Evolutionary conservation across 2,113 vertebrate species (phyloP).

Genomic region (Anseranas semipalmata): DNA sequence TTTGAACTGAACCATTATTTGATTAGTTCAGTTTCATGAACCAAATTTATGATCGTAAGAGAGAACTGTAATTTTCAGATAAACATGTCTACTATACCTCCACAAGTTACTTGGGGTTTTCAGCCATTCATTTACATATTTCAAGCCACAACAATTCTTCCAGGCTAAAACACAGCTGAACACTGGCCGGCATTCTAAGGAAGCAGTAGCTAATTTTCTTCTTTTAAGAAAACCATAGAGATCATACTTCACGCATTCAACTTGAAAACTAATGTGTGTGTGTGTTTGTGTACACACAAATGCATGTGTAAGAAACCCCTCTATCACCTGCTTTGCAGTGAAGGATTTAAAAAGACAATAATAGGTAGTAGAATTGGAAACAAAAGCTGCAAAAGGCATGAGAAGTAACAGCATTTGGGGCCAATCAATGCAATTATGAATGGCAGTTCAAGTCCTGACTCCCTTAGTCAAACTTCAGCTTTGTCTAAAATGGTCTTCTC

Average conservation of each 20-base stretch:
- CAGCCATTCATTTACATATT: not conserved
- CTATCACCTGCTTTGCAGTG: not conserved
- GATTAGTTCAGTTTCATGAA: not conserved
- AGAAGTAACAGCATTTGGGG: not conserved
- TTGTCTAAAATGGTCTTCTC: not conserved
- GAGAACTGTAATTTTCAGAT: not conserved
- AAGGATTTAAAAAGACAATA: not conserved
- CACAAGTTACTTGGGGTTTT: not conserved
- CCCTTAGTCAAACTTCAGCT: not conserved
- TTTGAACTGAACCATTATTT: too few species aligned
- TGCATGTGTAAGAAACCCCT: not conserved
- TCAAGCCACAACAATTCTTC: not conserved
- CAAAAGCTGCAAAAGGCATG: not conserved
- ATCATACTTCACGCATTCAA: not conserved
- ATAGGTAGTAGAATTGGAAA: not conserved
- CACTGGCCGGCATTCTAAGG: not conserved
- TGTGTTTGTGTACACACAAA: fast-evolving
- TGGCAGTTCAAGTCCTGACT: not conserved
- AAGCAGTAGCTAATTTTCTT: not conserved
- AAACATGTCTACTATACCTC: not conserved
- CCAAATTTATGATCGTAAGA: not conserved
- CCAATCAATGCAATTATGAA: fast-evolving
- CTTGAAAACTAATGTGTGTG: not conserved
- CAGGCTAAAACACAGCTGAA: not conserved
- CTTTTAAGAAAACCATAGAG: not conserved